Percentiles rank a stretch among this genome's conserved stretches.
Evolutionary conservation across 2,888 invertebrate genomes (phyloP).

Genomic region (Monochamus alternatus): DNA sequence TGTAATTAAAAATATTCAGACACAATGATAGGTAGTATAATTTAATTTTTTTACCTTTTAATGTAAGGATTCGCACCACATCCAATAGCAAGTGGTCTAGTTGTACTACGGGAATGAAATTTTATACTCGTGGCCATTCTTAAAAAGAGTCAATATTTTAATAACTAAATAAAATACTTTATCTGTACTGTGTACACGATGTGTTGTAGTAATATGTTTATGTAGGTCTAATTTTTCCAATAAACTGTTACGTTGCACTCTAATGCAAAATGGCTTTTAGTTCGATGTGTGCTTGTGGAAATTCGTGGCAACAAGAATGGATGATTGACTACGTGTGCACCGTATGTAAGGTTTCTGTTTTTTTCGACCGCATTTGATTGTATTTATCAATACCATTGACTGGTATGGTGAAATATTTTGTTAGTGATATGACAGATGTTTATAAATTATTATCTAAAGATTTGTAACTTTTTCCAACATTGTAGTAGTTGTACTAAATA

Average conservation of each 20-base stretch:
- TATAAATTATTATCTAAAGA: no score
- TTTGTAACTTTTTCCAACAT: no score
- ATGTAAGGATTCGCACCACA: slow-evolving; percentile 11
- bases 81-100: background rate
- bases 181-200: slow-evolving; percentile 24
- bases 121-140: slow-evolving; percentile 4
- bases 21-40: background rate
- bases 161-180: slow-evolving; percentile 15
- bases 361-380: no score
- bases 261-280: background rate
- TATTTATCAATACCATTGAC: no score
- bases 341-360: no score
- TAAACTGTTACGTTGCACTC: background rate
- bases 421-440: no score
- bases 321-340: no score
- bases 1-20: slow-evolving; percentile 21
- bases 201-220: slow-evolving; percentile 3
- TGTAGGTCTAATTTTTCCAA: background rate
- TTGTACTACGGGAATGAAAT: background rate
- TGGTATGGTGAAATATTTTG: no score
- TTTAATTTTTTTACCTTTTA: slow-evolving; percentile 28
- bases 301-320: no score
- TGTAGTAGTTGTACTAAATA: no score
- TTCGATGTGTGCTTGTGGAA: no score
- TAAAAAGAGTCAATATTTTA: slow-evolving; percentile 31